Percentiles rank a stretch among this genome's conserved stretches.
phyloP scores from a whole-genome alignment of 2,888 invertebrate species.

The Pegoplata infirma region DNA sequence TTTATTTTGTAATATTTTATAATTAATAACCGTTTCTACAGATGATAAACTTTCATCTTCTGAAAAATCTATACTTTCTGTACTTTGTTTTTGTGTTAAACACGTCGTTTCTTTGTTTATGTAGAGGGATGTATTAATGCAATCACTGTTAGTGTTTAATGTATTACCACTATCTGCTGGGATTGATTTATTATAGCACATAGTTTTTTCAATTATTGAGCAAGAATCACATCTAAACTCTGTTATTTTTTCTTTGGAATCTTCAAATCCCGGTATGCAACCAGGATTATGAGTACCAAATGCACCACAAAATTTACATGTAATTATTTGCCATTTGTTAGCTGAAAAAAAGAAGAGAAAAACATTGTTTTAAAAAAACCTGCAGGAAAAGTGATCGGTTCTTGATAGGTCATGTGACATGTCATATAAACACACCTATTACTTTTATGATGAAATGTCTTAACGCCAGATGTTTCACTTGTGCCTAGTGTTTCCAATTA shows the following conservation, averaged over 20 bases:
- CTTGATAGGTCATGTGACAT: no score
- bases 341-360: no score
- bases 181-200: background rate
- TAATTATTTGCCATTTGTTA: constrained; percentile 65
- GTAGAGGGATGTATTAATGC: constrained; percentile 38
- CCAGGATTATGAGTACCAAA: constrained; percentile 67
- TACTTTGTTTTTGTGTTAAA: background rate
- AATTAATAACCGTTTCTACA: background rate
- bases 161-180: background rate
- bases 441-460: no score
- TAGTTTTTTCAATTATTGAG: constrained; percentile 44
- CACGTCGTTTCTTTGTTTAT: background rate
- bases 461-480: no score
- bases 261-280: constrained; percentile 59
- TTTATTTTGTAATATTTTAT: background rate
- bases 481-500: no score
- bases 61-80: background rate
- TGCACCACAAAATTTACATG: constrained; percentile 69
- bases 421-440: no score
- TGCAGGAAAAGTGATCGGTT: no score
- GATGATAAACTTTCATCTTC: constrained; percentile 1
- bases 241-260: background rate
- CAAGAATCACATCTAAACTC: constrained; percentile 68
- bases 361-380: no score
- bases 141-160: background rate